phyloP scores from a whole-genome alignment of 2,888 invertebrate genomes.

The Mechanitis messenoides region DNA sequence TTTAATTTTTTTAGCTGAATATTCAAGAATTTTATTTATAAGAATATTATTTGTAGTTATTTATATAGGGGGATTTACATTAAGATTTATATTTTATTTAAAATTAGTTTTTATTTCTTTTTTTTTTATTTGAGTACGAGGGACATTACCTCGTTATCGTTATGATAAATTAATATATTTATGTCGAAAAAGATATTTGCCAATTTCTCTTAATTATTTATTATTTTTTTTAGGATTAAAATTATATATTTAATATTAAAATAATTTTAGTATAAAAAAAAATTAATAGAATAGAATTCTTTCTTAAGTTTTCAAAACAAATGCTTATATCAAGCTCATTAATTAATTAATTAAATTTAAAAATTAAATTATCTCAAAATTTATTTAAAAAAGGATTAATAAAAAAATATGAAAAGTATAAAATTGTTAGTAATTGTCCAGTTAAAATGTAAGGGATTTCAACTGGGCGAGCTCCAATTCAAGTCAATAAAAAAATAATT shows the following conservation, averaged over 20 bases:
- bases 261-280: constrained; percentile 72
- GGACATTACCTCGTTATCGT: constrained; percentile 82
- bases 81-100: constrained; percentile 71
- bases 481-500: constrained; percentile 79
- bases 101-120: constrained; percentile 75
- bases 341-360: constrained; percentile 53
- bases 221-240: constrained; percentile 70
- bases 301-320: constrained; percentile 84
- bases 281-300: constrained; percentile 79
- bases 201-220: constrained; percentile 79
- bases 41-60: constrained; percentile 77
- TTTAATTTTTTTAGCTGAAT: constrained; percentile 83
- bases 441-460: constrained; percentile 80
- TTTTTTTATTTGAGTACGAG: constrained; percentile 81
- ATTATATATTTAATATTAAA: constrained; percentile 55
- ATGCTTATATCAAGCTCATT: constrained; percentile 80
- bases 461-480: constrained; percentile 81
- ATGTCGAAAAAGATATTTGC: constrained; percentile 80
- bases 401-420: constrained; percentile 78
- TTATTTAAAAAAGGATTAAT: constrained; percentile 68
- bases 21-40: constrained; percentile 82
- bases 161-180: constrained; percentile 86
- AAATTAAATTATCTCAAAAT: constrained; percentile 74
- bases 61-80: constrained; percentile 74
- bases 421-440: constrained; percentile 77